Base-by-base conservation (phyloP, 2,113 vertebrate genomes). In the Sceloporus undulatus region DNA sequence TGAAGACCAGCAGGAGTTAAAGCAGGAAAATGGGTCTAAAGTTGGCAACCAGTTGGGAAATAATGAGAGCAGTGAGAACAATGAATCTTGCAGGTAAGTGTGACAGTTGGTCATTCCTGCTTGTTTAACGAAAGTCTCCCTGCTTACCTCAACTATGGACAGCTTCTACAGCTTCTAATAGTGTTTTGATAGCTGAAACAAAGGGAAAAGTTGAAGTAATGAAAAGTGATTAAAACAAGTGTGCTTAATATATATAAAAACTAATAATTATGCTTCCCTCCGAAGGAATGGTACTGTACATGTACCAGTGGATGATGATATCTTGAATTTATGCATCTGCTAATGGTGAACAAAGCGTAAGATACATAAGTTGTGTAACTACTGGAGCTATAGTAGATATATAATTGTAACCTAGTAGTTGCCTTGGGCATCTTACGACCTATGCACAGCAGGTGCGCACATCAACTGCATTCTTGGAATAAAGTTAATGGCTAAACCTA, bases 41-140 rank as follows among this genome's bases (percentile, higher is more conserved):
- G 95, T 85, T 89, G 98, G 91, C 92, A 98, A 93, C 85, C 99
- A 98, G 25, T 96, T 98, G 10, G 98, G 98, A 10, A 98, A 97
- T 88, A 98, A 96, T 48, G 99, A 98, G 5, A 96, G 97, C 95
- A 97, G 95, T 19, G 99, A 99, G 91, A 98, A 97, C 96, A 98
- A 95, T n/a, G 99, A 99, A 70, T 95, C 97, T 18, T 98, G 98
- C 98, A 99, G 98, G 99, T 99, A 96, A 91, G 40, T 16, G 75
- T 52, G 89, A 48, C n/a, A 38, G 7, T 59, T 21, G n/a, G 10
- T 59, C n/a, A 18, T 9, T 29, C 62, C 21, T 80, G 19, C 52
- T 23, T 77, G 4, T 54, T 75, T 79, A 89, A 74, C 62, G 1
- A 68, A 90, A 70, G 4, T 40, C 8, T 83, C 83, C 68, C 40